A percentile compares a stretch with the other conserved stretches of the same genome.
Conservation (phyloP, 1,140 invertebrate species). For the Sesamia nonagrioides region DNA sequence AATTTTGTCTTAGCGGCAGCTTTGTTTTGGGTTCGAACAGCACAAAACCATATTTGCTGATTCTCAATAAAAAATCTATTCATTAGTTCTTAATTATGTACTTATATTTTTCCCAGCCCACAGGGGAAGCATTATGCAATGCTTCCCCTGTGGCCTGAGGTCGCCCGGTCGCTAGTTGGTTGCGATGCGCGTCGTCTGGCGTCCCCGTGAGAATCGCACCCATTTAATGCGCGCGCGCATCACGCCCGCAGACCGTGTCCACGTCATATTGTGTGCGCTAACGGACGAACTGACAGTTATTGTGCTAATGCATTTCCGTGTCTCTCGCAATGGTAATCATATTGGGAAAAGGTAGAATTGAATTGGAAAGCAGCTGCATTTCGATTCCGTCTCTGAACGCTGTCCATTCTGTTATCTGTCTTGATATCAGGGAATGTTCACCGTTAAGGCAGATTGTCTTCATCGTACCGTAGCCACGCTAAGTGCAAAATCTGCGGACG, state of each 20-base stretch:
- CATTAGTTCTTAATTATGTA: not conserved
- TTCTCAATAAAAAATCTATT: constrained; percentile 3
- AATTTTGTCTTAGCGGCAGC: too few species aligned
- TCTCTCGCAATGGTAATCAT: constrained; percentile 48
- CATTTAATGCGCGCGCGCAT: constrained; percentile 62
- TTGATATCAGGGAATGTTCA: constrained; percentile 41
- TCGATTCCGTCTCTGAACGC: constrained; percentile 41
- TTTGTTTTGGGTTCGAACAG: not conserved
- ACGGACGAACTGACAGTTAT: constrained; percentile 71
- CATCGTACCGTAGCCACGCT: constrained; percentile 16
- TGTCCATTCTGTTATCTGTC: constrained; percentile 38
- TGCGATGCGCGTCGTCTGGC: not conserved
- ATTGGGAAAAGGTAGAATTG: constrained; percentile 45
- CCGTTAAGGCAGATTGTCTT: constrained; percentile 46
- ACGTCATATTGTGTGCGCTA: constrained; percentile 61
- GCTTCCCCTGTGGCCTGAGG: constrained; percentile 31
- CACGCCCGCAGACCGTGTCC: constrained; percentile 55
- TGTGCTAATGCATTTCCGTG: constrained; percentile 58
- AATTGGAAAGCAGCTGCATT: constrained; percentile 47
- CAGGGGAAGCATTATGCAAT: not conserved
- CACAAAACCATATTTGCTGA: not conserved
- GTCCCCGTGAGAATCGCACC: constrained; percentile 66
- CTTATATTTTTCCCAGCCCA: constrained; percentile 35
- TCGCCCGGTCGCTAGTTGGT: not conserved
- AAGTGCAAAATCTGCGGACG: constrained; percentile 12